Conservation (phyloP, 2,888 invertebrate genomes). For the Plagodis dolabraria region DNA sequence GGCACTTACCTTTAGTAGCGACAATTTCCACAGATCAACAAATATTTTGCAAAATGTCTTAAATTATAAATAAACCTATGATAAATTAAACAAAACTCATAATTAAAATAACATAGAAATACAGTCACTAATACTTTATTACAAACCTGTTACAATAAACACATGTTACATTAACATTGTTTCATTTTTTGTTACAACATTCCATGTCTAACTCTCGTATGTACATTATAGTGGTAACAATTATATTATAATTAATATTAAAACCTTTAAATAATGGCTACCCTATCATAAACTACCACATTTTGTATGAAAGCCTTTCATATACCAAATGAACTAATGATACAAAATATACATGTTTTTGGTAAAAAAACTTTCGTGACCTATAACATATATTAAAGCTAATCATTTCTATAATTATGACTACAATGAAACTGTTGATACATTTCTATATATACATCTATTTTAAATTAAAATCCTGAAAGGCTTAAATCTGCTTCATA, state of each 20-base stretch:
- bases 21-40: background rate
- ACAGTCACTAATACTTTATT: constrained; percentile 74
- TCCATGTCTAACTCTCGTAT: constrained; percentile 60
- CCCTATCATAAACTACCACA: constrained; percentile 63
- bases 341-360: constrained; percentile 77
- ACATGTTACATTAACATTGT: constrained; percentile 37
- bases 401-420: constrained; percentile 74
- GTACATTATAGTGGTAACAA: constrained; percentile 76
- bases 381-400: constrained; percentile 76
- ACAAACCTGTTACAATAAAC: constrained; percentile 55
- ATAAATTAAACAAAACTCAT: constrained; percentile 15
- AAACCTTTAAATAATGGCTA: constrained; percentile 71
- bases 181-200: constrained; percentile 42
- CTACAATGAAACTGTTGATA: constrained; percentile 70
- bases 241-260: constrained; percentile 58
- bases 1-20: background rate
- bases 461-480: constrained; percentile 47
- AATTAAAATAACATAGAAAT: constrained; percentile 47
- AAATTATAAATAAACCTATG: constrained; percentile 1
- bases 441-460: constrained; percentile 39
- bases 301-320: constrained; percentile 73
- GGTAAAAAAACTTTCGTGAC: constrained; percentile 76
- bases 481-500: constrained; percentile 8
- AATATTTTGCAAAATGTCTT: too few relatives aligned
- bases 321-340: constrained; percentile 76